Base-by-base conservation (phyloP, 1,140 invertebrate genomes). In the Scylla paramamosain region DNA sequence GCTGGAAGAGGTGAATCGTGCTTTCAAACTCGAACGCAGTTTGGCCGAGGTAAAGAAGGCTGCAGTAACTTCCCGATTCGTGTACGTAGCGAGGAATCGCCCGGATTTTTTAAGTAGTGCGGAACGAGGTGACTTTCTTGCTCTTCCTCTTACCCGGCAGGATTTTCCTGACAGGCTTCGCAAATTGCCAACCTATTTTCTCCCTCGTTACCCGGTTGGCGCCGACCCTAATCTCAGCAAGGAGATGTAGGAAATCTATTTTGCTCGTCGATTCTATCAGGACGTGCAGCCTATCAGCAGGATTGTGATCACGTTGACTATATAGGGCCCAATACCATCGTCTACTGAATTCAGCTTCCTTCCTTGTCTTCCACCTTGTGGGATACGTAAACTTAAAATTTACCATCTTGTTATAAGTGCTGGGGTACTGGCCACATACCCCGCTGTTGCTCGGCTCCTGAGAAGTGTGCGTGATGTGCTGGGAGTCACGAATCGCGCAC, bases 191-290 rank as follows among this genome's bases (percentile, higher is more conserved):
- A 39, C 39, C 1, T 39, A 39, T 28, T 29, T 82, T 25, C 82
- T 25, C 45, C 25, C 28, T 28, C 46, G 45, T 52, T 29, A 91
- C 45, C 31, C 25, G 39, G 1, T 39, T 39, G 39, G 39, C 6
- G 1, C 6, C 39, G 39, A 39, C 39, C 39, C 1, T 39, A 6
- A 39, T 39, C 39, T 39, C 39, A 45, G 77, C 67, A 86, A 84
- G 48, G 77, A 93, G 86, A 0, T 93, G n/a, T 10, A 31, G 16
- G 92, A 31, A 14, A 67, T 83, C 25, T 84, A 84, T 28, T 16
- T 82, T 83, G 77, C 67, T 28, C 67, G 92, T 86, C 39, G 92
- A n/a, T 93, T 93, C 14, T 83, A 84, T 48, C 92, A 92, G 31
- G 39, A 82, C 45, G 29, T 29, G 14, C 25, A 16, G 28, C 92